These are phyloP conservation scores for Tympanoctomys barrerae DNA, from an alignment of 2,797 vertebrate genomes.

Conservation along the genomic window DNA sequence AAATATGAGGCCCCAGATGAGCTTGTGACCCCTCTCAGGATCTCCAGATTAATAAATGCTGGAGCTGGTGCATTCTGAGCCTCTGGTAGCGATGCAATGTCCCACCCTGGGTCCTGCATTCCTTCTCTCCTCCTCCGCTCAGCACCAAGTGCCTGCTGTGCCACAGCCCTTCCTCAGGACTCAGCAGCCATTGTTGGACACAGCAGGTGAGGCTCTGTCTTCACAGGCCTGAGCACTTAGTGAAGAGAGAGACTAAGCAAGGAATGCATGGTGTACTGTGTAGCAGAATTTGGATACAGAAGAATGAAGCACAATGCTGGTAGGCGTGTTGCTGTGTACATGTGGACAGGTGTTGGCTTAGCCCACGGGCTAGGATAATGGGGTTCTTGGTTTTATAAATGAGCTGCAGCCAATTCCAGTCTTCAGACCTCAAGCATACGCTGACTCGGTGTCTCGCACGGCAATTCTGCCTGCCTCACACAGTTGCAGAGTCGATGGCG, in stretches of 20 bases:
- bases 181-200: not conserved
- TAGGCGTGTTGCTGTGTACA: accelerated
- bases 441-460: not conserved
- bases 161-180: too few species aligned
- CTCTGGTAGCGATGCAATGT: accelerated
- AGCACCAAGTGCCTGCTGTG: accelerated
- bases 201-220: not conserved
- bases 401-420: not conserved
- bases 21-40: not conserved
- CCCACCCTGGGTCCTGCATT: accelerated
- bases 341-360: accelerated
- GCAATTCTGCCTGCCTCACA: accelerated
- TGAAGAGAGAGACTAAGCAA: not conserved
- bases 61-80: not conserved
- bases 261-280: accelerated
- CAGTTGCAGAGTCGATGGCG: not conserved
- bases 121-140: accelerated
- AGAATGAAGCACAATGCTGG: accelerated
- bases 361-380: accelerated
- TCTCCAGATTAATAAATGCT: too few species aligned
- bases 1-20: not conserved
- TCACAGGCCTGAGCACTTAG: not conserved
- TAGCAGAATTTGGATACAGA: not conserved
- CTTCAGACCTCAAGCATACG: accelerated
- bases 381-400: not conserved